Conservation (phyloP, 2,797 vertebrate species). For the Coranthus polyacanthus region DNA sequence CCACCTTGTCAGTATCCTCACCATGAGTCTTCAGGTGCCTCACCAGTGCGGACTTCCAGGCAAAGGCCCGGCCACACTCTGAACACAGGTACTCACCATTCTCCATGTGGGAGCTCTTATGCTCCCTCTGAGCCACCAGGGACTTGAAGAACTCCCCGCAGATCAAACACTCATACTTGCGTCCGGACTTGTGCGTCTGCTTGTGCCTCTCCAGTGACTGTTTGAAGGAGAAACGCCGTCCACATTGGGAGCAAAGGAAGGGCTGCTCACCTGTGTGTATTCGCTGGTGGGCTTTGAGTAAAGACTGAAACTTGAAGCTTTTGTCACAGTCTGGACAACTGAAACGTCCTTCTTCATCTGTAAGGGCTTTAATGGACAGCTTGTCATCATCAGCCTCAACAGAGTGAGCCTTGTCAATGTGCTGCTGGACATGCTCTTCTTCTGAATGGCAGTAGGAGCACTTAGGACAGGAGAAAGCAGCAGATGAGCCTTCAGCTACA, state of each 20-base stretch:
- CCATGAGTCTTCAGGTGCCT: slow-evolving; percentile 78
- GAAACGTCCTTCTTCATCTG: slow-evolving; percentile 55
- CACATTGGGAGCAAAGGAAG: slow-evolving; percentile 80
- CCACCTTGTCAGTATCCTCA: not conserved
- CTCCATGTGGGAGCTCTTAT: slow-evolving; percentile 68
- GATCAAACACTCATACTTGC: slow-evolving; percentile 74
- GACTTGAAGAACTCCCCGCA: slow-evolving; percentile 82
- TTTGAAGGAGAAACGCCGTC: slow-evolving; percentile 82
- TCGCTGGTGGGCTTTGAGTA: slow-evolving; percentile 81
- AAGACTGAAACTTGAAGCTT: slow-evolving; percentile 79
- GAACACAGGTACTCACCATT: slow-evolving; percentile 72
- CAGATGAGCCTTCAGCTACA: slow-evolving; percentile 23
- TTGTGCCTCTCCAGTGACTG: slow-evolving; percentile 84
- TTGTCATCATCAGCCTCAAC: slow-evolving; percentile 22
- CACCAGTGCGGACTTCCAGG: slow-evolving; percentile 78
- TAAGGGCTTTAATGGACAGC: not conserved
- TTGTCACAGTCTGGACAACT: slow-evolving; percentile 80
- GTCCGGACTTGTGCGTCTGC: slow-evolving; percentile 78
- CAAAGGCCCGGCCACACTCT: slow-evolving; percentile 73
- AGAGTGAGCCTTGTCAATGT: slow-evolving; percentile 41
- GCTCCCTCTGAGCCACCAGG: slow-evolving; percentile 56
- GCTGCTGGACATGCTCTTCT: slow-evolving; percentile 60
- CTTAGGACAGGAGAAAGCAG: slow-evolving; percentile 52
- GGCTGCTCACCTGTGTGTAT: slow-evolving; percentile 85
- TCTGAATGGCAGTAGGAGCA: slow-evolving; percentile 57